phyloP scores from a whole-genome alignment of 2,888 invertebrate genomes.

The Dolichopus griseipennis region DNA sequence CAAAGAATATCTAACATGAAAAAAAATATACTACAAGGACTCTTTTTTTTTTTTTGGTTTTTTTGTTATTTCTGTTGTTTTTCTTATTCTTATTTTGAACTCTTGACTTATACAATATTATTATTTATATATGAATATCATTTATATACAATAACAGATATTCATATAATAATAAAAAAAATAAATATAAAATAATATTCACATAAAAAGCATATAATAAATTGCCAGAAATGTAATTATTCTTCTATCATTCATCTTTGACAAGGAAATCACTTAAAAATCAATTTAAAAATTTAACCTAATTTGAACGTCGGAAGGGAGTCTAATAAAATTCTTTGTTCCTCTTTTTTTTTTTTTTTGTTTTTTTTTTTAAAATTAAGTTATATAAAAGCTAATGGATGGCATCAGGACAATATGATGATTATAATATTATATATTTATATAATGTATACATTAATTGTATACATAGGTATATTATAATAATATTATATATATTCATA shows the following conservation, averaged over 20 bases:
- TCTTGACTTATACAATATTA: no score
- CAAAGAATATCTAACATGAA: no score
- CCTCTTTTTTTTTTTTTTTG: background rate
- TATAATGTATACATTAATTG: background rate
- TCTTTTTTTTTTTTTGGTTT: no score
- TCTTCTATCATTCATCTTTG: constrained; percentile 3
- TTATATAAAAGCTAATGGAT: background rate
- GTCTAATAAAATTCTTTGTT: constrained; percentile 3
- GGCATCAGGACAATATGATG: constrained; percentile 1
- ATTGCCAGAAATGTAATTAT: constrained; percentile 6
- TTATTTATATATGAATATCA: no score
- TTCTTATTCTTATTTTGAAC: no score
- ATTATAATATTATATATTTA: background rate
- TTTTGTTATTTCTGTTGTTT: no score
- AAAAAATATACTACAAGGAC: no score
- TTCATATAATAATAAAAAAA: no score
- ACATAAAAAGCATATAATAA: background rate
- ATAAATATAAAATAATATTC: background rate
- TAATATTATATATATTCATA: no score
- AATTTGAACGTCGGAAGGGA: constrained; percentile 6
- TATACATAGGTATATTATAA: no score
- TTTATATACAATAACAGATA: no score
- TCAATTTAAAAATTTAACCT: constrained; percentile 6
- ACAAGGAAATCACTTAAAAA: constrained; percentile 6
- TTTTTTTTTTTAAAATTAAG: background rate